Conservation (phyloP, 2,888 invertebrate genomes). For the Iphiclides podalirius region DNA sequence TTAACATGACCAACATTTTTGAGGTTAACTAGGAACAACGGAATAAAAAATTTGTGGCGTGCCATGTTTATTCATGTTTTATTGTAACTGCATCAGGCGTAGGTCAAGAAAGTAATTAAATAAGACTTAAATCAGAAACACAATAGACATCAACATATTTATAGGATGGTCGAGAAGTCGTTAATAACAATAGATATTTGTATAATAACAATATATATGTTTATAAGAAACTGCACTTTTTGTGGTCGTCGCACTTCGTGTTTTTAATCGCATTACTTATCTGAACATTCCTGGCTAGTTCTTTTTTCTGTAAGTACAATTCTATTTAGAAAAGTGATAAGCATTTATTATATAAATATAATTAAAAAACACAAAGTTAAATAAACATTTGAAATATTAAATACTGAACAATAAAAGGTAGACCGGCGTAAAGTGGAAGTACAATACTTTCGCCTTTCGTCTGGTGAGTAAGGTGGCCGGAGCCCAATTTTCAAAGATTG, state of each 20-base stretch:
- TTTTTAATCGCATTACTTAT: background rate
- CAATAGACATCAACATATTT: background rate
- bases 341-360: too few species aligned
- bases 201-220: background rate
- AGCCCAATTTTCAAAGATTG: too few species aligned
- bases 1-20: conserved; percentile 41
- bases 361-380: too few species aligned
- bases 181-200: background rate
- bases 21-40: conserved; percentile 38
- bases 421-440: too few species aligned
- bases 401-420: too few species aligned
- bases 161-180: background rate
- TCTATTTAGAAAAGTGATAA: background rate
- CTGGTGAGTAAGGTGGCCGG: too few species aligned
- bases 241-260: too few species aligned
- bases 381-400: too few species aligned
- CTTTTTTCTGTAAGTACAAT: too few species aligned
- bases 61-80: conserved; percentile 9
- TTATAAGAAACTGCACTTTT: too few species aligned
- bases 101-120: conserved; percentile 17
- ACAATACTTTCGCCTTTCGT: too few species aligned
- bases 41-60: conserved; percentile 18
- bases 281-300: too few species aligned
- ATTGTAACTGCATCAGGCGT: conserved; percentile 1
- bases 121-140: background rate